Percentiles rank a stretch among this genome's conserved stretches.
phyloP scores from a whole-genome alignment of 2,888 invertebrate species.

The Pandemis corylana region DNA sequence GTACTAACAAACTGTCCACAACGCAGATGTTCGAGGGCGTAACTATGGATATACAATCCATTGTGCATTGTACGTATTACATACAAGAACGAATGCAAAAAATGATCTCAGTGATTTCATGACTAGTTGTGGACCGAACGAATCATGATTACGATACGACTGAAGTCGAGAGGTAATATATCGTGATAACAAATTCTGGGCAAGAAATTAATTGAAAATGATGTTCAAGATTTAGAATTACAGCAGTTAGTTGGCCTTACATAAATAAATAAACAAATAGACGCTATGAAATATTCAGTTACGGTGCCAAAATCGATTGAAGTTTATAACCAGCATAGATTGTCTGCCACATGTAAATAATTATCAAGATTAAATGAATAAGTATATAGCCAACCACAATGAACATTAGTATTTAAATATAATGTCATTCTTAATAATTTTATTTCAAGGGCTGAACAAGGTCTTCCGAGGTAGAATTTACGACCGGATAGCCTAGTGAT shows the following conservation, averaged over 20 bases:
- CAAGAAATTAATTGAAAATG: neutral
- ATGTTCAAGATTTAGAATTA: neutral
- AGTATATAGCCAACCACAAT: no score
- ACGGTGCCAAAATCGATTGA: slow-evolving; percentile 19
- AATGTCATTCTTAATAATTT: no score
- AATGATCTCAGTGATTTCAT: neutral
- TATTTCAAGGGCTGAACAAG: no score
- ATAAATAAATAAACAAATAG: slow-evolving; percentile 2
- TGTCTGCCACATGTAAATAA: neutral
- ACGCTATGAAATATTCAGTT: neutral
- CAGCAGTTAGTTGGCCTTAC: neutral
- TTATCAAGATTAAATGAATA: no score
- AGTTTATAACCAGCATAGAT: slow-evolving; percentile 6
- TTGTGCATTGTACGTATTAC: neutral
- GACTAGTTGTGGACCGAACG: neutral
- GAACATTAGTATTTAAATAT: no score
- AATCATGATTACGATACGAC: no score
- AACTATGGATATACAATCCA: neutral
- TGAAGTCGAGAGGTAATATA: neutral
- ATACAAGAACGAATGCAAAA: slow-evolving; percentile 3
- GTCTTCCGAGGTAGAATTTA: no score
- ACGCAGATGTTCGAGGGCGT: neutral
- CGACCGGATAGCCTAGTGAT: no score
- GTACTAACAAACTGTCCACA: neutral
- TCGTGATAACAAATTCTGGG: no score